These are phyloP conservation scores for Gnatocerus cornutus DNA, from an alignment of 2,888 invertebrate genomes.

Conservation along the genomic window DNA sequence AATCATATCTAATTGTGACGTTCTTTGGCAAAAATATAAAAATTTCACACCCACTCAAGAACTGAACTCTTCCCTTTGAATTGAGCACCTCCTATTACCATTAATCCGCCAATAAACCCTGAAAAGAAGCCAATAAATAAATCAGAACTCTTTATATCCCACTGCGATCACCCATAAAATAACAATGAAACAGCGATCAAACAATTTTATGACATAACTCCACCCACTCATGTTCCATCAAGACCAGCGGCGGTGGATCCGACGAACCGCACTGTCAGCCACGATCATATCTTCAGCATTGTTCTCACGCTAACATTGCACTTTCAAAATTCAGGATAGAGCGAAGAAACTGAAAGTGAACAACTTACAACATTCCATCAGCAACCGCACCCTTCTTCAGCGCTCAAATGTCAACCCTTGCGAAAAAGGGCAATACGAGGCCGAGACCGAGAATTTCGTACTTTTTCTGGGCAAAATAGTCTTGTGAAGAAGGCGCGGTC, in stretches of 20 bases:
- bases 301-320: conserved; percentile 49
- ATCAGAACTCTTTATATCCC: neutral
- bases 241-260: conserved; percentile 6
- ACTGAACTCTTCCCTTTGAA: too few species aligned
- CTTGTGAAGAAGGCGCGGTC: conserved; percentile 50
- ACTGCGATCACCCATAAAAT: neutral
- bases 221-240: conserved; percentile 1
- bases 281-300: conserved; percentile 32
- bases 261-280: conserved; percentile 26
- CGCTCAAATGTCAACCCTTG: conserved; percentile 26
- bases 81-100: too few species aligned
- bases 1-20: too few species aligned
- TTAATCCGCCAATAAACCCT: too few species aligned
- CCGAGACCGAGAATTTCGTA: too few species aligned
- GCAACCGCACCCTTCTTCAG: conserved; percentile 28
- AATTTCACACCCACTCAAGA: too few species aligned
- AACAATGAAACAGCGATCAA: conserved; percentile 5
- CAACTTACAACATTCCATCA: conserved; percentile 28
- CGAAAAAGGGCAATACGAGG: neutral
- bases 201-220: conserved; percentile 2
- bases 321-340: conserved; percentile 50
- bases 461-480: too few species aligned
- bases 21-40: too few species aligned
- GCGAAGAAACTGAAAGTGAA: conserved; percentile 49
- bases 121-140: neutral